A percentile compares a stretch with the other conserved stretches of the same genome.
Evolutionary conservation across 2,888 invertebrate species (phyloP).

Genomic region (Lysandra bellargus): DNA sequence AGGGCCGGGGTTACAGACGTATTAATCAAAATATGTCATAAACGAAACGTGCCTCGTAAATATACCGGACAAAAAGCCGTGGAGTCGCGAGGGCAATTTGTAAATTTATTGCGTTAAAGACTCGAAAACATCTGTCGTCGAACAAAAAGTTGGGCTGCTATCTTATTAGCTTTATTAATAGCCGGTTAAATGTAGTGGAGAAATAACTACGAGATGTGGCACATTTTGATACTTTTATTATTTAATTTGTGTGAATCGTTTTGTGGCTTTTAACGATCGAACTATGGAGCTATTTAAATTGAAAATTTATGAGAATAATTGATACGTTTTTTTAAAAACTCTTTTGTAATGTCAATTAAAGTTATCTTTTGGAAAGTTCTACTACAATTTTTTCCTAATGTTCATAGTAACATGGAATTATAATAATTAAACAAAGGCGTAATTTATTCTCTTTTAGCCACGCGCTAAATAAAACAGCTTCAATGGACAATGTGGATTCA

Average conservation of each 20-base stretch:
- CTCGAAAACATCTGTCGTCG: slow-evolving; percentile 55
- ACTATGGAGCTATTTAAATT: too few species aligned
- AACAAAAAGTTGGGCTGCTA: slow-evolving; percentile 39
- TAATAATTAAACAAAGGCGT: neutral
- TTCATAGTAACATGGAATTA: neutral
- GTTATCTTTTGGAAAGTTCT: neutral
- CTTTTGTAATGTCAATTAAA: too few species aligned
- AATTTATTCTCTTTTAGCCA: neutral
- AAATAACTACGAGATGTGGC: neutral
- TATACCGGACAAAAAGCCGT: slow-evolving; percentile 62
- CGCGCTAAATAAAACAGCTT: too few species aligned
- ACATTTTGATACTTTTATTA: too few species aligned
- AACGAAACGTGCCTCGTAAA: slow-evolving; percentile 69
- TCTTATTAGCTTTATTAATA: slow-evolving; percentile 17
- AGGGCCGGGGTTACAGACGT: slow-evolving; percentile 48
- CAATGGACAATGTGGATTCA: too few species aligned
- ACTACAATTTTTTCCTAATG: neutral
- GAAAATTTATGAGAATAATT: too few species aligned
- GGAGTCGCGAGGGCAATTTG: slow-evolving; percentile 45
- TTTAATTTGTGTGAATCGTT: too few species aligned
- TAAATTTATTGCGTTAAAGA: slow-evolving; percentile 42
- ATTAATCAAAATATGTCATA: slow-evolving; percentile 70
- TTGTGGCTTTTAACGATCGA: too few species aligned
- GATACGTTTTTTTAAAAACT: too few species aligned
- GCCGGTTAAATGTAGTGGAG: neutral